phyloP scores from a whole-genome alignment of 2,113 vertebrate species.

The Neolamprologus ventralis region DNA sequence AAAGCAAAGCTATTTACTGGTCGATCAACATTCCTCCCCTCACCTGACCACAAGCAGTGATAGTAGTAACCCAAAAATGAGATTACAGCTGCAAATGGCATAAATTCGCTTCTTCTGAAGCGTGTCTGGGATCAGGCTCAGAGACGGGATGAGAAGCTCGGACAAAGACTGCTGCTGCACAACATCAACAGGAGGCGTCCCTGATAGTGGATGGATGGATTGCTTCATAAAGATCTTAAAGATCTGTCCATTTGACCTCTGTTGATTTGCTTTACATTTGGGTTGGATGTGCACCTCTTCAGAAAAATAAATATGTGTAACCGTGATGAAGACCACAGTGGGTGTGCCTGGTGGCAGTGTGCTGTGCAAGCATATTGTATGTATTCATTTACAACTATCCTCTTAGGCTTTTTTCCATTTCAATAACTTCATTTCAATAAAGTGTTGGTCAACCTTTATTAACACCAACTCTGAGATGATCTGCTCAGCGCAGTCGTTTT shows the following conservation, averaged over 20 bases:
- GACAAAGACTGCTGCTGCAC: neutral
- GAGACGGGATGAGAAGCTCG: neutral
- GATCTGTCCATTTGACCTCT: neutral
- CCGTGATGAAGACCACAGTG: neutral
- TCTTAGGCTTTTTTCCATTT: neutral
- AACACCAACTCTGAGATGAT: neutral
- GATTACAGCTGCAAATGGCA: neutral
- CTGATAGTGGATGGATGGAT: neutral
- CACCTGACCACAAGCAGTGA: neutral
- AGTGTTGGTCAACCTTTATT: neutral
- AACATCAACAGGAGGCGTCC: neutral
- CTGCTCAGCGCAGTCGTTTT: neutral
- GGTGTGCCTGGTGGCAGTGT: neutral
- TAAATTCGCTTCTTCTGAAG: neutral
- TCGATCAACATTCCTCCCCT: neutral
- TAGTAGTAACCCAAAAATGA: neutral
- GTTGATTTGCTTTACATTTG: neutral
- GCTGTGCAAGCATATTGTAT: neutral
- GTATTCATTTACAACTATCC: neutral
- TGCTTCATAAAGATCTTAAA: neutral
- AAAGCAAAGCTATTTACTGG: neutral
- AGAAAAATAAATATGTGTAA: neutral
- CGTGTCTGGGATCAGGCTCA: neutral
- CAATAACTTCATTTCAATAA: neutral
- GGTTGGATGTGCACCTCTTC: neutral